Evolutionary conservation across 2,888 invertebrate genomes (phyloP).

Genomic region (Leucoma salicis): DNA sequence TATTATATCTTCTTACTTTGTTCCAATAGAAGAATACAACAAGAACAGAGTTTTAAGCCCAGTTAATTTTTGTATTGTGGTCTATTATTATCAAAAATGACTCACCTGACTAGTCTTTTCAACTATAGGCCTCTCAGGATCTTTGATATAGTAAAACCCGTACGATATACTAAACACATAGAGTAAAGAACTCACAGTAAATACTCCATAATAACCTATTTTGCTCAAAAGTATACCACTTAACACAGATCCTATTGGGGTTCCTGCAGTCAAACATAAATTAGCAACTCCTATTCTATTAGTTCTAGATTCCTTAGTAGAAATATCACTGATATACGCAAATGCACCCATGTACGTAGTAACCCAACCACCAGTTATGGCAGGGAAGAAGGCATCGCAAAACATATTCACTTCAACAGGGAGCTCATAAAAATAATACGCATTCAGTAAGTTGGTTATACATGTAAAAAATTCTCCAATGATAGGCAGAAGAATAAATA

Average conservation of each 20-base stretch:
- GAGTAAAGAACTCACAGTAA: conserved; percentile 61
- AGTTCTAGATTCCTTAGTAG: conserved; percentile 80
- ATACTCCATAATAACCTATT: conserved; percentile 79
- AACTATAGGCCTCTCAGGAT: conserved; percentile 43
- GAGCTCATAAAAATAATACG: conserved; percentile 77
- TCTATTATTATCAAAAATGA: too few species aligned
- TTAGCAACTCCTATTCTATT: conserved; percentile 82
- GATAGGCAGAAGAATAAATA: conserved; percentile 81
- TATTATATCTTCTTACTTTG: too few species aligned
- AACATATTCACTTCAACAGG: conserved; percentile 78
- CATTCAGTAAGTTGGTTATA: conserved; percentile 74
- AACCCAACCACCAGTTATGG: conserved; percentile 80
- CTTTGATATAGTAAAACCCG: conserved; percentile 64
- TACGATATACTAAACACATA: conserved; percentile 68
- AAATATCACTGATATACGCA: conserved; percentile 83
- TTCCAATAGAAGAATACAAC: too few species aligned
- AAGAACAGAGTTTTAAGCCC: too few species aligned
- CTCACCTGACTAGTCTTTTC: conserved; percentile 28
- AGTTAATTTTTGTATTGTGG: too few species aligned
- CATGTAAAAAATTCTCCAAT: conserved; percentile 76
- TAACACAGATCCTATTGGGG: conserved; percentile 64
- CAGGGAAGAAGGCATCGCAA: conserved; percentile 76
- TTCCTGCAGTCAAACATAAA: conserved; percentile 65
- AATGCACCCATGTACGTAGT: conserved; percentile 80
- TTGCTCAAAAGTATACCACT: conserved; percentile 65